Conservation (phyloP, 53 echinoderm and acorn worm species). For the Stichopus horrens region DNA sequence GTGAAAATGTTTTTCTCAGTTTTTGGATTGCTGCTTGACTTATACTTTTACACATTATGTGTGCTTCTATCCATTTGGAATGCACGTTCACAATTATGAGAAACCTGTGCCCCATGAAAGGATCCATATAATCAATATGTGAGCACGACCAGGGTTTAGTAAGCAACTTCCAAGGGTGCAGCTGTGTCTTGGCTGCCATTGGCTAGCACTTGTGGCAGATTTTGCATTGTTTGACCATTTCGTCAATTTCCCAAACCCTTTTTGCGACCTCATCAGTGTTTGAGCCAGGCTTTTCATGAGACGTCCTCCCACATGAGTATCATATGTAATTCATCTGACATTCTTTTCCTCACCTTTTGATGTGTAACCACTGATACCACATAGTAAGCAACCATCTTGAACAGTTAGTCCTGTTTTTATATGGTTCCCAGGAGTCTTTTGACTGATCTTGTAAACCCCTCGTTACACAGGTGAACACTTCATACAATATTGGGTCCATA, state of each 20-base stretch:
- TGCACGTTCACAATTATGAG: slow-evolving; percentile 58
- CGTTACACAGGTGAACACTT: slow-evolving; percentile 50
- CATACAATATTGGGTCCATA: slow-evolving; percentile 30
- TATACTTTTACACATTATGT: too few relatives aligned
- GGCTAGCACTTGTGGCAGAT: slow-evolving; percentile 22
- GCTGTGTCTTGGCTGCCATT: slow-evolving; percentile 48
- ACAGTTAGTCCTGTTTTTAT: too few relatives aligned
- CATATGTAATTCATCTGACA: slow-evolving; percentile 57
- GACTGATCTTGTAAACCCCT: slow-evolving; percentile 55
- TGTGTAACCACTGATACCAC: too few relatives aligned
- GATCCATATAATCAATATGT: slow-evolving; percentile 64
- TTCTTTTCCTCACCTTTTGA: too few relatives aligned
- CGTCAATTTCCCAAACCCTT: slow-evolving; percentile 48
- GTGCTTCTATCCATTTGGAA: slow-evolving; percentile 65
- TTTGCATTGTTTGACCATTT: not conserved
- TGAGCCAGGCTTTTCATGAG: slow-evolving; percentile 63
- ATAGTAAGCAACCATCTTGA: too few relatives aligned
- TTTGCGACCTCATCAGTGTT: slow-evolving; percentile 54
- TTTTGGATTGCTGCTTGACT: too few relatives aligned
- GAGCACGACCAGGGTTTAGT: too few relatives aligned
- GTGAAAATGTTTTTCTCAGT: too few relatives aligned
- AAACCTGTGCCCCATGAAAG: slow-evolving; percentile 56
- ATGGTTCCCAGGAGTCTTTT: too few relatives aligned
- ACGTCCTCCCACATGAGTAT: slow-evolving; percentile 52
- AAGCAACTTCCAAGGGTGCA: slow-evolving; percentile 62